These are phyloP conservation scores for Hydriomena furcata DNA, from an alignment of 2,888 invertebrate genomes.

Conservation along the genomic window DNA sequence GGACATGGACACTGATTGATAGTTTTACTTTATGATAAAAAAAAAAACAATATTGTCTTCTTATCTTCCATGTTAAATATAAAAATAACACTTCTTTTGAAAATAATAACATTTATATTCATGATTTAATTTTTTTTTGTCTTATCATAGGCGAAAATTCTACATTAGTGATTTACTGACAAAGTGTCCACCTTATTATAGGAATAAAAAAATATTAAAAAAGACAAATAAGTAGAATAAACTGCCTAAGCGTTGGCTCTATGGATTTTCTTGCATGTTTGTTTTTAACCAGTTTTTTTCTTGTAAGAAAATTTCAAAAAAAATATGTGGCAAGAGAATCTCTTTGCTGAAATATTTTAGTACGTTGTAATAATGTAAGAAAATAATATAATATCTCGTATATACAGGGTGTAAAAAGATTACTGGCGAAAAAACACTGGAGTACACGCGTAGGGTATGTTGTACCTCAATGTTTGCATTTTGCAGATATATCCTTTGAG, in stretches of 20 bases:
- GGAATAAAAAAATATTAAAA: slow-evolving; percentile 3
- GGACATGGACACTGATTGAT: no score
- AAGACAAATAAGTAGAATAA: slow-evolving; percentile 15
- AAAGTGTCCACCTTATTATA: slow-evolving; percentile 8
- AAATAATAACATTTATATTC: no score
- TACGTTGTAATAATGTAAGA: slow-evolving; percentile 10
- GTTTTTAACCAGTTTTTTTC: background rate
- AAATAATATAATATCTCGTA: background rate
- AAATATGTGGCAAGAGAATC: slow-evolving; percentile 9
- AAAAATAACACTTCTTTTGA: no score
- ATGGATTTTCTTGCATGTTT: slow-evolving; percentile 13
- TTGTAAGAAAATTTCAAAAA: background rate
- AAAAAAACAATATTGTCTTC: no score
- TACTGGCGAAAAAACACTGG: background rate
- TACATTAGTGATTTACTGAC: background rate
- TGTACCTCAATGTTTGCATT: no score
- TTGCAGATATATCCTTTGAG: no score
- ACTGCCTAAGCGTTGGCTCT: slow-evolving; percentile 5
- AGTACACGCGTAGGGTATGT: no score
- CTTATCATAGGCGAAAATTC: background rate
- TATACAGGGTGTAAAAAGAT: slow-evolving; percentile 4
- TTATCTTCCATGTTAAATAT: no score
- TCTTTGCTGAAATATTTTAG: slow-evolving; percentile 16
- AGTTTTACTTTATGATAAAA: no score
- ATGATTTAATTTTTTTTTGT: no score